Evolutionary conservation across 2,888 invertebrate species (phyloP).

Genomic region (Oscheius sp.): DNA sequence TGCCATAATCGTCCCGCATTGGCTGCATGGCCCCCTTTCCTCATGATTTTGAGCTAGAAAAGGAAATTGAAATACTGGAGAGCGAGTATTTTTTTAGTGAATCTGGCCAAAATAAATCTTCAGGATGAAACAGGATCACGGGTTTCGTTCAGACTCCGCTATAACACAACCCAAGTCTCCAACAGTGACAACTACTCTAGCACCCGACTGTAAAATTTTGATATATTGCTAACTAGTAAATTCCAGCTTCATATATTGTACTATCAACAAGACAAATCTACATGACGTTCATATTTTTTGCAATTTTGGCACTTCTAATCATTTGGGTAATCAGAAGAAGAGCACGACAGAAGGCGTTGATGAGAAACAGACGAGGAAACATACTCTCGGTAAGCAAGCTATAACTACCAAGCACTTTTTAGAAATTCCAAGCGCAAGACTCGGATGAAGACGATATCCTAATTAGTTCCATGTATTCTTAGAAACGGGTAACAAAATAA

Average conservation of each 20-base stretch:
- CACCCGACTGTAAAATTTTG: slow-evolving; percentile 1
- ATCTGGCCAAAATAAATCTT: too few species aligned
- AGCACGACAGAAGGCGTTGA: slow-evolving; percentile 33
- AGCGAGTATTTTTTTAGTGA: neutral
- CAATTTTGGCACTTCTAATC: slow-evolving; percentile 33
- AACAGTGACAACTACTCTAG: slow-evolving; percentile 1
- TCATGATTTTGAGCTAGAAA: neutral
- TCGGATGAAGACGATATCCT: slow-evolving; percentile 67
- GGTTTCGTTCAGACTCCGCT: neutral
- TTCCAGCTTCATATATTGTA: slow-evolving; percentile 23
- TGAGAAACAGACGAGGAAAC: slow-evolving; percentile 46
- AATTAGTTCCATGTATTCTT: slow-evolving; percentile 67
- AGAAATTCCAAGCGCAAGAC: slow-evolving; percentile 42
- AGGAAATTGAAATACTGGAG: slow-evolving; percentile 9
- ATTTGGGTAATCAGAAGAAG: slow-evolving; percentile 36
- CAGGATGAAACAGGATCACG: slow-evolving; percentile 19
- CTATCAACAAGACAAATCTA: slow-evolving; percentile 30
- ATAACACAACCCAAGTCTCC: neutral
- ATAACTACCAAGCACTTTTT: neutral
- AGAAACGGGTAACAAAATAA: slow-evolving; percentile 27
- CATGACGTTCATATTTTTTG: slow-evolving; percentile 31
- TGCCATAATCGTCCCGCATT: neutral
- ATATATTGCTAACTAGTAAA: neutral
- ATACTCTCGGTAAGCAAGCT: slow-evolving; percentile 20
- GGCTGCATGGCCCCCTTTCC: neutral